Evolutionary conservation across 2,888 invertebrate species (phyloP).

Genomic region (Coremacera marginata): DNA sequence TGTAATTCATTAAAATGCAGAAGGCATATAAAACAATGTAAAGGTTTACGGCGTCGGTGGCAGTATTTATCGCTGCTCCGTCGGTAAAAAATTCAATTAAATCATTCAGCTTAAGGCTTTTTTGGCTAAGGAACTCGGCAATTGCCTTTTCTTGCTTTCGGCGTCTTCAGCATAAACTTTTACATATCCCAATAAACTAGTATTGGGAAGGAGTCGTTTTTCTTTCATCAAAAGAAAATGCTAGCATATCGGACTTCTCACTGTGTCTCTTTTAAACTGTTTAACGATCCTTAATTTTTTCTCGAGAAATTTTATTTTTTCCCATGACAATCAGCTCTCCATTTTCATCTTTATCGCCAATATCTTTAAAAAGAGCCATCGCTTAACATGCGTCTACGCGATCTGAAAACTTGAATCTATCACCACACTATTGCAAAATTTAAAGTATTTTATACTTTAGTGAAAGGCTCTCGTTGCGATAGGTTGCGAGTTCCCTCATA

Average conservation of each 20-base stretch:
- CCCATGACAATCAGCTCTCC: not conserved
- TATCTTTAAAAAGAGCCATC: too few relatives aligned
- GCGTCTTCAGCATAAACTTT: not conserved
- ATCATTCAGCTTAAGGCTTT: not conserved
- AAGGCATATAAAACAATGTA: not conserved
- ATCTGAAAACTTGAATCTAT: too few relatives aligned
- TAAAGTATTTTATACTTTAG: too few relatives aligned
- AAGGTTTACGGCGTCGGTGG: not conserved
- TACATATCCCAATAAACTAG: not conserved
- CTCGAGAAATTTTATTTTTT: not conserved
- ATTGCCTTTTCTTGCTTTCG: not conserved
- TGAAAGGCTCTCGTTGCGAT: too few relatives aligned
- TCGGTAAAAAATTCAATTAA: not conserved
- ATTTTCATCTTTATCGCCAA: not conserved
- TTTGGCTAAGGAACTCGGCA: not conserved
- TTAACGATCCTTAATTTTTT: not conserved
- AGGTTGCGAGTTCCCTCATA: too few relatives aligned
- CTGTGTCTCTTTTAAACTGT: not conserved
- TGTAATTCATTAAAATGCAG: not conserved
- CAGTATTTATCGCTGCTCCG: not conserved
- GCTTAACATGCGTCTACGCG: too few relatives aligned
- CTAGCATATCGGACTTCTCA: not conserved
- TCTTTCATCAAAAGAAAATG: not conserved
- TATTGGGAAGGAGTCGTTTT: not conserved
- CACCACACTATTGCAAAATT: too few relatives aligned